Conservation (phyloP, 2,888 invertebrate genomes). For the Temnothorax unifasciatus region DNA sequence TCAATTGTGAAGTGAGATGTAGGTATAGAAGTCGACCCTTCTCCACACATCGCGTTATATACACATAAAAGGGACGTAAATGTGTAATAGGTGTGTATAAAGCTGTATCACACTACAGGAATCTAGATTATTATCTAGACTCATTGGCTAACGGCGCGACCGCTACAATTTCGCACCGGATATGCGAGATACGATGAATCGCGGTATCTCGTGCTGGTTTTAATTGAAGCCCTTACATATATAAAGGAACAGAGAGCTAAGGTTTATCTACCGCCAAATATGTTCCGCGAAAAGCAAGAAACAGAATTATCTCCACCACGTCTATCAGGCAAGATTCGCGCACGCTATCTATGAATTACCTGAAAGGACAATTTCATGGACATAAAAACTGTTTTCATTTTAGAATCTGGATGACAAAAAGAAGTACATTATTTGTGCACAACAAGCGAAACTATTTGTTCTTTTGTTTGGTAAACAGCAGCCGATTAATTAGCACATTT, state of each 20-base stretch:
- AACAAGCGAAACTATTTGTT: constrained; percentile 9
- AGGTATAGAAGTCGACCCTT: not conserved
- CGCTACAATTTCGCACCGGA: constrained; percentile 72
- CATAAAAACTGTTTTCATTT: not conserved
- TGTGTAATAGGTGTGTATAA: constrained; percentile 77
- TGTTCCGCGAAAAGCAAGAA: constrained; percentile 25
- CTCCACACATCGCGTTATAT: constrained; percentile 58
- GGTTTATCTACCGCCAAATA: constrained; percentile 64
- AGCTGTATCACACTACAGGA: constrained; percentile 58
- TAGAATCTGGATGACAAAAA: not conserved
- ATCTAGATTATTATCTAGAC: constrained; percentile 73
- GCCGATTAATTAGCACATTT: not conserved
- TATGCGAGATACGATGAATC: constrained; percentile 67
- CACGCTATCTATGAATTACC: constrained; percentile 43
- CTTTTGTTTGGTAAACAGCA: not conserved
- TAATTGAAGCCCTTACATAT: constrained; percentile 67
- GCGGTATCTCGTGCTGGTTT: constrained; percentile 67
- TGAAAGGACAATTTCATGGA: constrained; percentile 36
- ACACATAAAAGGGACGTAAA: constrained; percentile 77
- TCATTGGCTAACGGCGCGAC: constrained; percentile 77
- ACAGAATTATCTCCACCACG: constrained; percentile 38
- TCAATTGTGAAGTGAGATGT: constrained; percentile 74
- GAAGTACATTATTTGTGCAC: not conserved
- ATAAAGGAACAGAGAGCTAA: constrained; percentile 61
- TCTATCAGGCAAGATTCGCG: constrained; percentile 30